Base-by-base conservation (phyloP, 2,797 vertebrate species). In the Leuciscus waleckii region DNA sequence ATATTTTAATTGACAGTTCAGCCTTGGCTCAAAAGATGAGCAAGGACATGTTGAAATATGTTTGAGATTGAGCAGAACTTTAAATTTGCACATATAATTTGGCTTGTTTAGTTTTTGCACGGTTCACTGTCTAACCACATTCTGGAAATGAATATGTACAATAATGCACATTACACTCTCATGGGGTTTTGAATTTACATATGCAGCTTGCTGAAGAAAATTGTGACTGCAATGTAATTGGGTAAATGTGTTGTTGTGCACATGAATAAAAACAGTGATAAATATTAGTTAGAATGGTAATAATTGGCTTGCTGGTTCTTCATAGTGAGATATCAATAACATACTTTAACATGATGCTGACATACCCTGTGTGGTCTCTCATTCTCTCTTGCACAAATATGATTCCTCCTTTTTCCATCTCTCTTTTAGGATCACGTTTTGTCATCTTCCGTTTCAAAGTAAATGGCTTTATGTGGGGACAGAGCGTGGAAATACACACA, bases 381-480 rank as follows among this genome's bases (percentile, higher is more conserved):
- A 26, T 19, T 81, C 32, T 74, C 41, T 73, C 14, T 77, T 23
- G 43, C 54, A 79, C 41, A 0, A 11, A 56, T 32, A 54, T 79
- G 14, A 61, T 85, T 51, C 68, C 11, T 84, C 23, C 85, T 19
- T 49, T 81, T 37, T 85, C 35, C 91, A 43, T 91, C 69, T 91
- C 88, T 92, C 46, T 89, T 94, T 86, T 92, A 99, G 98, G 95
- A 97, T 99, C 95, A 98, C 98, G 7, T 99, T 97, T 91, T 99
- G 98, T 94, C 98, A 99, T 94, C 96, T 99, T 85, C 98, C 98
- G 88, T 99, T 99, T 95, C 97, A 98, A 95, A 99, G 98, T 93
- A 99, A 99, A 95, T 99, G 98, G 98, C 97, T 99, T 82, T 99
- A 99, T 23, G 97, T 99, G 92, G 98, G 98, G 88, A 99, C 98